These are phyloP conservation scores for Gopherus flavomarginatus DNA, from an alignment of 2,113 vertebrate species.

Conservation along the genomic window DNA sequence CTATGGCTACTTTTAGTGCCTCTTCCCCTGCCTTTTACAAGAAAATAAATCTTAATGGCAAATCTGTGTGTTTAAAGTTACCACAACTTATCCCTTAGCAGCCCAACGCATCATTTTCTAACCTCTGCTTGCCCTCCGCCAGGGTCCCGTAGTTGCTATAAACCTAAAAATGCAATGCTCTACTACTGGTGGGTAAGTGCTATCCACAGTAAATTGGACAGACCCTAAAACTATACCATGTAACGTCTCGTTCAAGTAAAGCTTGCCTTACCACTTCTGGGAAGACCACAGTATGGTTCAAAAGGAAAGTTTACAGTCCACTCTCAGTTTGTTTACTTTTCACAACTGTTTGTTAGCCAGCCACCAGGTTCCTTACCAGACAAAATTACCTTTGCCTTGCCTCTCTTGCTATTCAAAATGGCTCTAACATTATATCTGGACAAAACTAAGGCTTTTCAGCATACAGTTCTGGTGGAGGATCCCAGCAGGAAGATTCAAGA, in stretches of 20 bases:
- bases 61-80: not conserved
- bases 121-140: not conserved
- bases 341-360: not conserved
- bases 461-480: not conserved
- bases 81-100: not conserved
- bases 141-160: not conserved
- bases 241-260: too few relatives aligned
- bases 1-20: fast-evolving
- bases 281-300: not conserved
- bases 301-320: not conserved
- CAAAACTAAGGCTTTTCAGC: not conserved
- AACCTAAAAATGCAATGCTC: too few relatives aligned
- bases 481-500: not conserved
- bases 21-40: not conserved
- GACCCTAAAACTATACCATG: not conserved
- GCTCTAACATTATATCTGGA: not conserved
- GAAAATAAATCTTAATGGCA: not conserved
- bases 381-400: too few relatives aligned
- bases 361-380: not conserved
- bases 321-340: not conserved
- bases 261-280: too few relatives aligned
- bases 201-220: not conserved
- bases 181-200: too few relatives aligned
- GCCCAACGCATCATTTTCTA: not conserved
- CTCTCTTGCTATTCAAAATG: not conserved